A percentile compares a stretch with the other conserved stretches of the same genome.
Evolutionary conservation across 2,113 vertebrate genomes (phyloP).

Genomic region (Neodontobutis hainanensis): DNA sequence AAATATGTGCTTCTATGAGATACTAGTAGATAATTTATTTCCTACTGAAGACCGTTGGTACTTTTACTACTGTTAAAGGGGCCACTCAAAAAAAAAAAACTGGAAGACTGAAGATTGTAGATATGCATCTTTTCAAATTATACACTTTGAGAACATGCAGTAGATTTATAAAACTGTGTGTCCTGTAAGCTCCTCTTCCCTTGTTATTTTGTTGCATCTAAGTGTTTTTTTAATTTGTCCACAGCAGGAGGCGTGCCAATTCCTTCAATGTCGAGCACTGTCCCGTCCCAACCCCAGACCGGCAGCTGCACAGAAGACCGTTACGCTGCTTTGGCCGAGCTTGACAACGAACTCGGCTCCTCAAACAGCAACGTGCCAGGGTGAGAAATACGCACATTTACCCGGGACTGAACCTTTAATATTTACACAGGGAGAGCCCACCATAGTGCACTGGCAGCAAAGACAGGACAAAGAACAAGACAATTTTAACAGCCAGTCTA

Average conservation of each 20-base stretch:
- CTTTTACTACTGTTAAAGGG: too few relatives aligned
- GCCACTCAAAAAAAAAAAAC: too few relatives aligned
- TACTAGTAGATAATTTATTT: too few relatives aligned
- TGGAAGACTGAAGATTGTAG: too few relatives aligned
- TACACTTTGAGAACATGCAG: too few relatives aligned
- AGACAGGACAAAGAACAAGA: not conserved
- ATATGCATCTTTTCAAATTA: too few relatives aligned
- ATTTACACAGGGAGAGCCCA: not conserved
- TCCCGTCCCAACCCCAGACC: constrained; percentile 77
- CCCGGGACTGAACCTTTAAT: not conserved
- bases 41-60: too few relatives aligned
- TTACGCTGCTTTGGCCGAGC: constrained; percentile 91
- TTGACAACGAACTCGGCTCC: constrained; percentile 90
- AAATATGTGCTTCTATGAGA: too few relatives aligned
- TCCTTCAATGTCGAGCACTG: constrained; percentile 76
- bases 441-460: not conserved
- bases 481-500: too few relatives aligned
- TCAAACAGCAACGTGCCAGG: constrained; percentile 84
- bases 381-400: constrained; percentile 65
- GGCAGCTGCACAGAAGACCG: constrained; percentile 83
- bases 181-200: too few relatives aligned
- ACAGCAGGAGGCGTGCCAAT: constrained; percentile 74
- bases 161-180: too few relatives aligned
- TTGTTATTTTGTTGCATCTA: too few relatives aligned
- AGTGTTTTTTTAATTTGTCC: not conserved